A percentile compares a stretch with the other conserved stretches of the same genome.
phyloP scores from a whole-genome alignment of 2,113 vertebrate genomes.

The Platanista minor region DNA sequence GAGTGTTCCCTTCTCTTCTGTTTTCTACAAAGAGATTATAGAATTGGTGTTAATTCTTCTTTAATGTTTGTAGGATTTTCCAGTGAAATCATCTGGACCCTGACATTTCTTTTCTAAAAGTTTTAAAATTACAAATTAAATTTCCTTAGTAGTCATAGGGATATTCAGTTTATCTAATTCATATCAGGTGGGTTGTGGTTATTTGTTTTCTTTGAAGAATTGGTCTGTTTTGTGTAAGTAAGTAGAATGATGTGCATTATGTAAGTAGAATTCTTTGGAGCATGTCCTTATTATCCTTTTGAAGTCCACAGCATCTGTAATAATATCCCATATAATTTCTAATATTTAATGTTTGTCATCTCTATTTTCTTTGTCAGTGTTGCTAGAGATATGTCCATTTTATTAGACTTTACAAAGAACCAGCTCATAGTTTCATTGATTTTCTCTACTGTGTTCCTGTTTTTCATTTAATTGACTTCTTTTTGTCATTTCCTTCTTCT shows the following conservation, averaged over 20 bases:
- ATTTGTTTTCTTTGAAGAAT: neutral
- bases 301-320: neutral
- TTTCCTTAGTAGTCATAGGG: neutral
- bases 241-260: neutral
- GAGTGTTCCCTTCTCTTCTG: neutral
- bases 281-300: neutral
- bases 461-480: neutral
- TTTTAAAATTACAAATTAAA: constrained; percentile 33
- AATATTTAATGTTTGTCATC: neutral
- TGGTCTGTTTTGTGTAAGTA: neutral
- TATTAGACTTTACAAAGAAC: neutral
- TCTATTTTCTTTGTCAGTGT: neutral
- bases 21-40: neutral
- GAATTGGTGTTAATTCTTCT: neutral
- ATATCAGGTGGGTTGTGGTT: neutral
- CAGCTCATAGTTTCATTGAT: neutral
- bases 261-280: neutral
- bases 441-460: neutral
- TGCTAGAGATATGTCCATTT: neutral
- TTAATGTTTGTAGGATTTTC: constrained; percentile 10
- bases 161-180: neutral
- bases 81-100: neutral
- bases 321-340: neutral
- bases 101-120: neutral
- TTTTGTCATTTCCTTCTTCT: neutral